Base-by-base conservation (phyloP, 1,140 invertebrate species). In the Lucilia cuprina region DNA sequence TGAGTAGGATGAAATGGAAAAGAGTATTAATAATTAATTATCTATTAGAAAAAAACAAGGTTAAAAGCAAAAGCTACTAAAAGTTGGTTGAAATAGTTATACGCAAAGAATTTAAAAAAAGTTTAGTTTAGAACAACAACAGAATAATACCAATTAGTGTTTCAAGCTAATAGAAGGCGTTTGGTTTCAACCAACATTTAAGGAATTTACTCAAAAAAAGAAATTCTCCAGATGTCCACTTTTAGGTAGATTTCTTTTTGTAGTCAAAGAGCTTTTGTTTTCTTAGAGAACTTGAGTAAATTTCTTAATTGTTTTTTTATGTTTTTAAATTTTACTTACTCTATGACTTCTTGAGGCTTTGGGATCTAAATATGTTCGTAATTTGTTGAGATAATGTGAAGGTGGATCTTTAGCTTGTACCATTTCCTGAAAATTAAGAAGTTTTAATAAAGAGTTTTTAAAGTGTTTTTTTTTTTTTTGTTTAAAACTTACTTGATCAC, bases 331-430 rank as follows among this genome's bases (percentile, higher is more conserved):
- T 13, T 0, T 21, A 93, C 95, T 93, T 94, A 98, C 97, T 93
- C 96, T 94, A 90, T 98, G 96, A 93, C 97, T 98, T 89, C 97
- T 94, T 47, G 97, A 98, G 19, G 98, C 97, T 91, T 97, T 98
- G 0, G 98, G 98, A 92, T 99, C 98, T 88, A 99, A 93, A 92
- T 99, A 99, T 0, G 97, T 98, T 85, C 95, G 94, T 85, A 99
- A 93, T 92, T 98, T 98, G 91, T 95, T 96, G 86, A 99, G 93
- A 93, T 99, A 99, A 92, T 97, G 97, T 82, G 96, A 94, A 34
- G 98, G 98, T 21, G 98, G 96, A 92, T 99, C 97, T 92, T 99
- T 99, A 12, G 97, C 98, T 90, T 97, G 97, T 83, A 99, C 98
- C 93, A 96, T 95, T 94, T 99, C 98, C 96, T 97, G 91, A 70